These are phyloP conservation scores for Coenobita brevimanus DNA, from an alignment of 1,140 invertebrate genomes.

Conservation along the genomic window DNA sequence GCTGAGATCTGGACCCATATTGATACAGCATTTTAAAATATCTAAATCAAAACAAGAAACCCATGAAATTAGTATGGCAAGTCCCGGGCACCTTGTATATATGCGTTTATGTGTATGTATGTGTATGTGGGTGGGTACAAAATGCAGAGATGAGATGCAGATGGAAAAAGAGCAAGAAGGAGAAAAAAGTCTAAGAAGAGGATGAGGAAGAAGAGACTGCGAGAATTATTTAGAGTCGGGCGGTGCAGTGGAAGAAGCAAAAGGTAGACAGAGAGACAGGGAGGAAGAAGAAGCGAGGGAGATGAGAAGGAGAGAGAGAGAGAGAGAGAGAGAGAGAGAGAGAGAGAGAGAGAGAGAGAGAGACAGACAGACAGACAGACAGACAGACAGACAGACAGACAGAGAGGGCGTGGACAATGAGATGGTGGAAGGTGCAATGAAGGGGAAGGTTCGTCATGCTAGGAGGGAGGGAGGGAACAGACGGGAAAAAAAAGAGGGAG, in stretches of 20 bases:
- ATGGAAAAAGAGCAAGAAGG: not conserved
- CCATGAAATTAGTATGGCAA: no score
- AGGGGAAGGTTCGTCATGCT: not conserved
- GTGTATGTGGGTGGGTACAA: not conserved
- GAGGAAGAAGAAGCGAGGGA: not conserved
- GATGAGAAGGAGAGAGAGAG: not conserved
- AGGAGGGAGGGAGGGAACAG: not conserved
- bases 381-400: not conserved
- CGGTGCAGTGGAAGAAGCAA: not conserved
- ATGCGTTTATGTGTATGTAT: slow-evolving; percentile 22
- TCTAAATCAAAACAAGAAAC: no score
- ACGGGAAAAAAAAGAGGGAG: not conserved
- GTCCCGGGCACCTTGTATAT: no score
- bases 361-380: not conserved
- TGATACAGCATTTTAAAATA: no score
- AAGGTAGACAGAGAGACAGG: not conserved
- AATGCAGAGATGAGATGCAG: no score
- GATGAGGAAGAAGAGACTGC: not conserved
- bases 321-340: slow-evolving; percentile 11
- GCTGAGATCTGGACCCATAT: no score
- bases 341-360: not conserved
- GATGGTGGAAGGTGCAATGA: no score
- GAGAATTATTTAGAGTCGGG: not conserved
- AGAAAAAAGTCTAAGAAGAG: not conserved
- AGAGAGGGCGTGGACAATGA: not conserved